A percentile compares a stretch with the other conserved stretches of the same genome.
Conservation (phyloP, 2,113 vertebrate species). For the Myotis yumanensis region DNA sequence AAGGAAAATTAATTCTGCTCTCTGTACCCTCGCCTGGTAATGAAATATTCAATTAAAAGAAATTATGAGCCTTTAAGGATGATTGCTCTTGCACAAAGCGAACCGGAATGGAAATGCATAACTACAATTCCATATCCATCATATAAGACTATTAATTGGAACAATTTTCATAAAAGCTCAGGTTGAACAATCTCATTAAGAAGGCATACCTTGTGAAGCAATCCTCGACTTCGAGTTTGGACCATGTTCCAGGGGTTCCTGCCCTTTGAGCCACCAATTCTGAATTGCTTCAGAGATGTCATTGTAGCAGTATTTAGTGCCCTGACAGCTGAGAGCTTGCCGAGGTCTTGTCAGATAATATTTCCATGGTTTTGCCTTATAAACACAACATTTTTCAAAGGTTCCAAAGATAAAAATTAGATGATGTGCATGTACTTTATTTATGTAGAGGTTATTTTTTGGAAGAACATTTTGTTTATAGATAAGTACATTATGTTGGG, state of each 20-base stretch:
- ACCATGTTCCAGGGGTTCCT: conserved; percentile 41
- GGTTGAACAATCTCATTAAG: conserved; percentile 65
- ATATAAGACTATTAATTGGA: conserved; percentile 69
- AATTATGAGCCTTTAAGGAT: conserved; percentile 61
- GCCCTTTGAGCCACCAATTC: conserved; percentile 42
- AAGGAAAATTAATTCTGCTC: conserved; percentile 58
- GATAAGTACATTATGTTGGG: background rate
- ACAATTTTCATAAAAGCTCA: conserved; percentile 58
- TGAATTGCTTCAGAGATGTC: conserved; percentile 23
- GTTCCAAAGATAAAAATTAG: background rate
- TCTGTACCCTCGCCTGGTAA: conserved; percentile 47
- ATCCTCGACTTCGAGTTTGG: conserved; percentile 22
- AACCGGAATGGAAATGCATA: conserved; percentile 69
- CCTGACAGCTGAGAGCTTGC: background rate
- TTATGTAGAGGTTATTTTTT: background rate
- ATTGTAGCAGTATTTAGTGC: background rate
- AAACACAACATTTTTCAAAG: conserved; percentile 18
- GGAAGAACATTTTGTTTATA: background rate
- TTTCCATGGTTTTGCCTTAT: background rate
- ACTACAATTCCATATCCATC: background rate
- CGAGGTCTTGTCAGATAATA: background rate
- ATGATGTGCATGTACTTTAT: background rate
- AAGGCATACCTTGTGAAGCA: conserved; percentile 55
- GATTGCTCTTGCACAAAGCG: conserved; percentile 70
- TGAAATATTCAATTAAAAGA: conserved; percentile 75